Base-by-base conservation (phyloP, 2,888 invertebrate genomes). In the Pecten maximus region DNA sequence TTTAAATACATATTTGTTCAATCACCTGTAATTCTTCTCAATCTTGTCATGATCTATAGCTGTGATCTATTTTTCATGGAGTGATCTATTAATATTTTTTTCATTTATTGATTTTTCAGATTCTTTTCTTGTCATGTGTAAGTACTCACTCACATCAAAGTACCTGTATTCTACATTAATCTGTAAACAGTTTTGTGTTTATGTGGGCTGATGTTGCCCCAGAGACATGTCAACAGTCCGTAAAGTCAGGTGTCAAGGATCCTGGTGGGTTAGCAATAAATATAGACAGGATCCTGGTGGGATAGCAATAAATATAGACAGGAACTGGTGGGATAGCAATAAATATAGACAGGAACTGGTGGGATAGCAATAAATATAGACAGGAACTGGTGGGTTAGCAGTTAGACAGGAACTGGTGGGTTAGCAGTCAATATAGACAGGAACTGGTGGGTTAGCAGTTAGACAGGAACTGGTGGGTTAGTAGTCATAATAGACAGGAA, bases 101-200 rank as follows among this genome's bases (percentile, higher is more conserved):
- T 35, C 74, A 35, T 35, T 74, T 28, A 74, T 74, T 74, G 74
- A 74, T 74, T 74, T 74, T 74, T 74, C 74, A 74, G 74, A 74
- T 74, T 74, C 74, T 23, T 28, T 74, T 74, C 74, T 74, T 74
- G 74, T 74, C 74, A 6, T 74, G 74, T 74, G 74, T 74, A 74
- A 74, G 74, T 74, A 74, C 74, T 74, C 28, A 28, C 28, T 60
- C 74, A 74, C 74, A 74, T 74, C 74, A 12, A 28, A 35, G 35
- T 74, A 74, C 15, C 54, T 54, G 54, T 54, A 54, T 54, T 54
- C 54, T 54, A 54, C 54, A 19, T 19, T 54, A 54, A 54, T 19
- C 19, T 19, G 54, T 54, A 44, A 44, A 44, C 44, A 44, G 44
- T 35, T 35, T 8, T 35, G 10, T 35, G 74, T 28, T 35, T 74